Base-by-base conservation (phyloP, 2,113 vertebrate genomes). In the Mustela nigripes region DNA sequence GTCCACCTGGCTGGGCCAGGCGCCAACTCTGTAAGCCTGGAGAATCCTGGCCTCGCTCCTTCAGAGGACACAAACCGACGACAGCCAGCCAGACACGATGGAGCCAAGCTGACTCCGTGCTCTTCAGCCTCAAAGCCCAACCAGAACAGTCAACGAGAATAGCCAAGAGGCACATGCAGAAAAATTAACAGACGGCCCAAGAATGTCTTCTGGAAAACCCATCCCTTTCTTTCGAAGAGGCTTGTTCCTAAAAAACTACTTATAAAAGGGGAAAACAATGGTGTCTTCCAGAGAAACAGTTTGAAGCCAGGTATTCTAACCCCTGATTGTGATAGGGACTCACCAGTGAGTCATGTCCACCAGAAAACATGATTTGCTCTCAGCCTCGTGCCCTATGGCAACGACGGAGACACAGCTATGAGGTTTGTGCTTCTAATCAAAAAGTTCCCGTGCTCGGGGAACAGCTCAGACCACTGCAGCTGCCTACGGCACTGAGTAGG, bases 361-460 rank as follows among this genome's bases (percentile, higher is more conserved):
- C 92, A n/a, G 96, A 86, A 84, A 90, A 95, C 65, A 93, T 4
- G 33, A 0, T n/a, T 39, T 31, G 28, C n/a, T 62, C 14, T 78
- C 14, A 4, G 79, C 92, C 21, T 63, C 60, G 14, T 4, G 3
- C 36, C 1, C 78, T 62, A 19, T 1, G 8, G 93, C 89, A 50
- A 69, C 45, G 42, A 76, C 24, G 3, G 28, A 85, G 65, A 36
- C 22, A 39, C 50, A 67, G 88, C 84, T 94, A 96, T 76, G 89
- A 26, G 2, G 3, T 94, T 98, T 98, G 98, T 98, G 98, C 98
- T 99, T 98, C 81, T 86, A 97, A 97, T 91, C 3, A 2, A 53
- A 53, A 45, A 10, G 85, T 7, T 31, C 96, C 65, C 71, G 24
- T 2, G 1, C 10, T 62, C 53, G 42, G 89, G 71, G 69, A 95